Evolutionary conservation across 2,888 invertebrate genomes (phyloP).

Genomic region (Orthonychiurus folsomi): DNA sequence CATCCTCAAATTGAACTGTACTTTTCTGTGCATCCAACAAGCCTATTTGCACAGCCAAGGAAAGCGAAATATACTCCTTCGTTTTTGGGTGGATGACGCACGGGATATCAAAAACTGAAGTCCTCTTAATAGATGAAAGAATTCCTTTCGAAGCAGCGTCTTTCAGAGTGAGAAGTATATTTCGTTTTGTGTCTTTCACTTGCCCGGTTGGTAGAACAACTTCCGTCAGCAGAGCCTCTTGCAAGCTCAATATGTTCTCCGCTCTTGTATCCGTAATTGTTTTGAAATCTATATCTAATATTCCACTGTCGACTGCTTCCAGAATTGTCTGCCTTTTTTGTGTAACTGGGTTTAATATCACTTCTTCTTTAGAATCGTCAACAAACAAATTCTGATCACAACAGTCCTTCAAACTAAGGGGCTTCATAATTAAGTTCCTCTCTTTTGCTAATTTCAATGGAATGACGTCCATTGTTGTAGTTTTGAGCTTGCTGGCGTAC

Average conservation of each 20-base stretch:
- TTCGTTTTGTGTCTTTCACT: conserved; percentile 65
- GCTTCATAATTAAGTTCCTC: conserved; percentile 71
- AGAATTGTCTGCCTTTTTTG: conserved; percentile 65
- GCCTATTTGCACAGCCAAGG: conserved; percentile 67
- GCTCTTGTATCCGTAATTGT: conserved; percentile 73
- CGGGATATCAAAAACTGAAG: conserved; percentile 84
- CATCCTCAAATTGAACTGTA: conserved; percentile 43
- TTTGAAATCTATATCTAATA: conserved; percentile 74
- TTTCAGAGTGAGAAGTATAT: conserved; percentile 63
- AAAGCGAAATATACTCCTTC: conserved; percentile 63
- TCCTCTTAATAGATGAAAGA: conserved; percentile 75
- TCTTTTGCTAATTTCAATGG: conserved; percentile 73
- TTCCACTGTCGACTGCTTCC: conserved; percentile 76
- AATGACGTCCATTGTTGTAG: conserved; percentile 59
- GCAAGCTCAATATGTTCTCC: conserved; percentile 69
- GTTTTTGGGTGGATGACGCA: conserved; percentile 76
- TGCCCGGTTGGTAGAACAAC: conserved; percentile 63
- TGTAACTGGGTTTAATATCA: conserved; percentile 70
- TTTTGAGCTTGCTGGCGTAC: conserved; percentile 53
- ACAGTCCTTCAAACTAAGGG: conserved; percentile 80
- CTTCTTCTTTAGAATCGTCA: conserved; percentile 52
- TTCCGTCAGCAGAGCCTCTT: conserved; percentile 72
- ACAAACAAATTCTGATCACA: conserved; percentile 70
- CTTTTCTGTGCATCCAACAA: conserved; percentile 54
- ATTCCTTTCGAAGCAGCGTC: conserved; percentile 85